Percentiles rank a stretch among this genome's conserved stretches.
Conservation (phyloP, 2,797 vertebrate species). For the Myotis planiceps region DNA sequence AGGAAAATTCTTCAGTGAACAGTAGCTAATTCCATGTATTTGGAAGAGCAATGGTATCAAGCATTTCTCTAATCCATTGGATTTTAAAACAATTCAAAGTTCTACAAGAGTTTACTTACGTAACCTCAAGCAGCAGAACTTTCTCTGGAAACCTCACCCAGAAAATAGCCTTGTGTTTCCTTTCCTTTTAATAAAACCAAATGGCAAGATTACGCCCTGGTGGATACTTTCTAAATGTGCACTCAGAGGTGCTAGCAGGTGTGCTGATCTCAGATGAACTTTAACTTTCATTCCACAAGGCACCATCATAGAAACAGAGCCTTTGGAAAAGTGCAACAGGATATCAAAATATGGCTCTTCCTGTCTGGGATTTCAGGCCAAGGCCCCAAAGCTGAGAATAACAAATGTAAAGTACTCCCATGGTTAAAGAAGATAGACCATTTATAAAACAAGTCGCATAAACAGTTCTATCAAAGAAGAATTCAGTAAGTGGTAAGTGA, state of each 20-base stretch:
- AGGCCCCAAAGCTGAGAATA: not conserved
- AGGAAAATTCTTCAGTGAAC: slow-evolving; percentile 14
- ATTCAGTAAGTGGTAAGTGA: not conserved
- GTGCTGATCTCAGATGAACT: not conserved
- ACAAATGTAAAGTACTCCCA: not conserved
- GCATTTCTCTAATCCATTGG: not conserved
- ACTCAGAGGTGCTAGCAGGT: not conserved
- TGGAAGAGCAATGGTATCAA: not conserved
- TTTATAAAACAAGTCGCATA: not conserved
- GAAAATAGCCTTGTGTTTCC: not conserved
- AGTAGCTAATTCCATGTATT: slow-evolving; percentile 31
- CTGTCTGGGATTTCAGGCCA: not conserved
- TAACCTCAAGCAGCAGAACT: not conserved
- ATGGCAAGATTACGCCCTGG: not conserved
- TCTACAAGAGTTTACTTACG: not conserved
- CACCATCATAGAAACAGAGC: not conserved
- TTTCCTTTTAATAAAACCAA: slow-evolving; percentile 12
- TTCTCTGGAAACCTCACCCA: not conserved
- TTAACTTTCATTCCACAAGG: not conserved
- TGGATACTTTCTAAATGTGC: not conserved
- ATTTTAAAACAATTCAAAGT: slow-evolving; percentile 37
- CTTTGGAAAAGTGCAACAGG: not conserved
- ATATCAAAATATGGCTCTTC: slow-evolving; percentile 19
- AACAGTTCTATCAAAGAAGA: not conserved
- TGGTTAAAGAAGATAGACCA: not conserved